Conservation (phyloP, 2,797 vertebrate genomes). For the Sebastes iracundus region DNA sequence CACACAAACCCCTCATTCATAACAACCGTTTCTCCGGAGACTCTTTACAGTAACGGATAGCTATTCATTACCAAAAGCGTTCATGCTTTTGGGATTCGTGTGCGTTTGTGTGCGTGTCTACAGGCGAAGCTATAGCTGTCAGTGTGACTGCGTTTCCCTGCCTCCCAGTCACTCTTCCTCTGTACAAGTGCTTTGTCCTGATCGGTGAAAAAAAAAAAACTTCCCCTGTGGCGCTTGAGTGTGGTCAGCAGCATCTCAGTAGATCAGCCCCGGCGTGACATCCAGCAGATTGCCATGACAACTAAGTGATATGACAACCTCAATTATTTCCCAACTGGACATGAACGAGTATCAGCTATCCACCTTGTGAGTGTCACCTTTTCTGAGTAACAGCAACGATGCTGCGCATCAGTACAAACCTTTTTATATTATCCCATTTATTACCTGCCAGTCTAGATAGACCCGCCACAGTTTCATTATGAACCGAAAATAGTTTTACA, state of each 20-base stretch:
- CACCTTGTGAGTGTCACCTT: neutral
- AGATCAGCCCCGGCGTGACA: neutral
- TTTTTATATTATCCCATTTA: neutral
- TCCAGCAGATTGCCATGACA: constrained; percentile 3
- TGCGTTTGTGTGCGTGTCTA: neutral
- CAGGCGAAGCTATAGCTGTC: neutral
- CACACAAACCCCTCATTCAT: constrained; percentile 48
- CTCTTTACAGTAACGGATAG: constrained; percentile 64
- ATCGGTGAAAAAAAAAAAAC: neutral
- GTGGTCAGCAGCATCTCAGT: constrained; percentile 2
- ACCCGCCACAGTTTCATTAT: neutral
- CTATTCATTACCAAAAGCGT: constrained; percentile 71
- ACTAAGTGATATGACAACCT: constrained; percentile 13
- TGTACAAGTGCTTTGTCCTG: constrained; percentile 5
- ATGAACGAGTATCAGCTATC: neutral
- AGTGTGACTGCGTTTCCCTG: constrained; percentile 7
- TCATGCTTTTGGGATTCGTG: constrained; percentile 56
- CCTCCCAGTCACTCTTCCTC: neutral
- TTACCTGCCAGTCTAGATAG: neutral
- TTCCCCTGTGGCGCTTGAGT: neutral
- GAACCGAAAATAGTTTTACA: rapidly evolving
- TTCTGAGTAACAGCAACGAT: neutral
- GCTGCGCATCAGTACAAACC: neutral
- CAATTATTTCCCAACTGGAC: constrained; percentile 2
- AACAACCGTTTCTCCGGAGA: constrained; percentile 54